These are phyloP conservation scores for Vicugna pacos DNA, from an alignment of 2,113 vertebrate species.

Conservation along the genomic window DNA sequence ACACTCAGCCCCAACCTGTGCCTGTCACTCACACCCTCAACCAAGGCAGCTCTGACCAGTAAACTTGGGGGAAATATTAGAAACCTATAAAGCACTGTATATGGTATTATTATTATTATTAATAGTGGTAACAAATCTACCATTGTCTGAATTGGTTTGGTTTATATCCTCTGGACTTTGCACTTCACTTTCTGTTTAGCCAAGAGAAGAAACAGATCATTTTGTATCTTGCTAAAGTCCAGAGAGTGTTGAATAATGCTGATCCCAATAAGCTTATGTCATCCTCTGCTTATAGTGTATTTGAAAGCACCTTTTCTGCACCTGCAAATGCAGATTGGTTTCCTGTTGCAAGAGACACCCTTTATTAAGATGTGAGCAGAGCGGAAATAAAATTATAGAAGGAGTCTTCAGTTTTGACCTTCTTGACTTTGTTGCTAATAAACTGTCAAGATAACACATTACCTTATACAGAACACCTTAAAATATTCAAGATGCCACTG, in stretches of 20 bases:
- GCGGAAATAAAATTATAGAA: slow-evolving; percentile 79
- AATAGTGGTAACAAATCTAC: not conserved
- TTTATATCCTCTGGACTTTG: not conserved
- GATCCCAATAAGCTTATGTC: slow-evolving; percentile 33
- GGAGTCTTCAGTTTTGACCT: slow-evolving; percentile 81
- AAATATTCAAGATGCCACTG: slow-evolving; percentile 82
- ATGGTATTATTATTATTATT: not conserved
- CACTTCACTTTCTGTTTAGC: slow-evolving; percentile 11
- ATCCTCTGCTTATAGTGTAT: slow-evolving; percentile 62
- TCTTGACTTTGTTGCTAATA: slow-evolving; percentile 84
- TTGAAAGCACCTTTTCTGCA: slow-evolving; percentile 63
- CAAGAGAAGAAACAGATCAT: slow-evolving; percentile 42
- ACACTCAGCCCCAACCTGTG: not conserved
- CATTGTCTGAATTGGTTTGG: not conserved
- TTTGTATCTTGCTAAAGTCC: slow-evolving; percentile 47
- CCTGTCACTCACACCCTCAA: not conserved
- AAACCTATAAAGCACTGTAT: not conserved
- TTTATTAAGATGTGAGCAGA: slow-evolving; percentile 81
- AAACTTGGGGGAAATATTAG: not conserved
- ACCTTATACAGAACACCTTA: slow-evolving; percentile 80
- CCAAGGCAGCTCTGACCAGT: not conserved
- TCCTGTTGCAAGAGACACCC: slow-evolving; percentile 77
- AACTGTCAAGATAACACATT: slow-evolving; percentile 85
- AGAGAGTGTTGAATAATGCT: slow-evolving; percentile 23
- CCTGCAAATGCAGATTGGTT: slow-evolving; percentile 72